phyloP scores from a whole-genome alignment of 2,888 invertebrate species.

The Platycheirus albimanus region DNA sequence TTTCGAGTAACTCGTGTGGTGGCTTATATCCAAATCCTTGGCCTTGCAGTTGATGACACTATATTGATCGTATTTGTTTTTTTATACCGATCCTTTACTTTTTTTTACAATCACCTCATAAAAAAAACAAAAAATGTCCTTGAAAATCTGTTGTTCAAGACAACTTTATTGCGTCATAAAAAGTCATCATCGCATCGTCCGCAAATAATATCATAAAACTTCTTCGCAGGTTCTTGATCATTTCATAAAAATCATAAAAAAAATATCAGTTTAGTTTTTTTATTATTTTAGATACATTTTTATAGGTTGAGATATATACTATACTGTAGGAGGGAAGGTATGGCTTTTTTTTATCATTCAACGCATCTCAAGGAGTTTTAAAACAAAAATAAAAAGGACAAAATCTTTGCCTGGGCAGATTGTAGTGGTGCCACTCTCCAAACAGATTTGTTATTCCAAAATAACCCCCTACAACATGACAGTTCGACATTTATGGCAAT shows the following conservation, averaged over 20 bases:
- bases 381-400: neutral
- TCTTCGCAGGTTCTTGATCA: constrained; percentile 29
- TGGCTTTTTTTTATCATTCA: too few relatives aligned
- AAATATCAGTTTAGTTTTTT: neutral
- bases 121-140: too few relatives aligned
- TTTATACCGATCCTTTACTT: too few relatives aligned
- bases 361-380: neutral
- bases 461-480: constrained; percentile 48
- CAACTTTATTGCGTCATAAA: neutral
- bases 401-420: neutral
- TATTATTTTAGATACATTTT: neutral
- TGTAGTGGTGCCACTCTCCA: neutral
- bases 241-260: neutral
- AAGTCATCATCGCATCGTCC: neutral
- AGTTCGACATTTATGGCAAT: constrained; percentile 65
- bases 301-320: constrained; percentile 7
- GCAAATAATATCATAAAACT: constrained; percentile 38
- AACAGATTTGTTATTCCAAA: constrained; percentile 57
- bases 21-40: too few relatives aligned
- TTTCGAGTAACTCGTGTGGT: too few relatives aligned
- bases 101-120: too few relatives aligned
- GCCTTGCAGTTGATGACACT: too few relatives aligned
- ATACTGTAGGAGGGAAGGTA: too few relatives aligned
- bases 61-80: too few relatives aligned
- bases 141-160: too few relatives aligned